Conservation (phyloP, 2,113 vertebrate species). For the Aythya baeri region DNA sequence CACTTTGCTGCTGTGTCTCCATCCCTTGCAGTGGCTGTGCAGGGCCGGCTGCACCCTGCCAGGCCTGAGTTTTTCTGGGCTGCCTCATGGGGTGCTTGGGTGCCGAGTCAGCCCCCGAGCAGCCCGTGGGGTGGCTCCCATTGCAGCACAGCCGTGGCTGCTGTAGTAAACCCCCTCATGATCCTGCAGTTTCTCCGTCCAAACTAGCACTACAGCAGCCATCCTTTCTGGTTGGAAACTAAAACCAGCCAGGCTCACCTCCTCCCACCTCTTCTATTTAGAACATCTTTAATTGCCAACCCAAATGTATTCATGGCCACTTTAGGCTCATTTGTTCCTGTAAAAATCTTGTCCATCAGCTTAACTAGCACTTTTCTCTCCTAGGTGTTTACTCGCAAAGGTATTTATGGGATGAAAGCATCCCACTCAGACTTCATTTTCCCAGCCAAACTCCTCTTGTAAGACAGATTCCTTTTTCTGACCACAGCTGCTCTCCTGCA, state of each 20-base stretch:
- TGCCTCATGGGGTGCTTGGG: neutral
- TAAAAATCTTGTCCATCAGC: neutral
- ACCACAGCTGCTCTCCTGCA: neutral
- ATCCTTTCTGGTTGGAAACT: neutral
- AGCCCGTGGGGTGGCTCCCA: neutral
- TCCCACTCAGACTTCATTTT: neutral
- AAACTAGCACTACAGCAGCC: neutral
- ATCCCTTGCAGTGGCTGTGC: fast-evolving
- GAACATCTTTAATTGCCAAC: neutral
- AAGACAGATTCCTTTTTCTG: neutral
- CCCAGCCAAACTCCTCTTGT: neutral
- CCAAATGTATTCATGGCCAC: neutral
- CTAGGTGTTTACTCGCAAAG: neutral
- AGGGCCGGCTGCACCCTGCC: neutral
- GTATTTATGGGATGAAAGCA: neutral
- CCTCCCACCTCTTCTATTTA: neutral
- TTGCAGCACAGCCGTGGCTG: neutral
- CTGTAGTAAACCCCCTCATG: neutral
- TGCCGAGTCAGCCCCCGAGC: neutral
- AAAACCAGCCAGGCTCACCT: neutral
- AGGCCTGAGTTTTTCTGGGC: neutral
- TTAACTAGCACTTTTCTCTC: neutral
- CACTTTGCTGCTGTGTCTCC: neutral
- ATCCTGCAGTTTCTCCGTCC: neutral
- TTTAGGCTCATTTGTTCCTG: neutral